Evolutionary conservation across 2,797 vertebrate genomes (phyloP), one percentile per base, ranked within the genome.

Genomic region (Eleutherodactylus coqui): DNA sequence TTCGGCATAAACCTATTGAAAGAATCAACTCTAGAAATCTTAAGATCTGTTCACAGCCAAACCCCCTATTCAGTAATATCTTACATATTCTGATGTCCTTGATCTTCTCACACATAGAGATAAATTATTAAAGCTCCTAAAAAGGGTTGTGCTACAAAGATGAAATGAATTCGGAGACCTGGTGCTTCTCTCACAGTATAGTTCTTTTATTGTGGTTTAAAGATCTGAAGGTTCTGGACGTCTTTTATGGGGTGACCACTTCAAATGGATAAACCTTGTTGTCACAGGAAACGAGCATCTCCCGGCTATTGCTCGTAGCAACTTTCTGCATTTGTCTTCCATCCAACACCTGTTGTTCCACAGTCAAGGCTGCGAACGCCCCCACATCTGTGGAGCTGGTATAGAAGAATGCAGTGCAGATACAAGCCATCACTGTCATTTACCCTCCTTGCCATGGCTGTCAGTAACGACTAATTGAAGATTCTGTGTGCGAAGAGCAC

Each of bases 401-500:
- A 16, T 47, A 60, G 47, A 32, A 55, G 70, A 70, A 75, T 55
- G 11, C 45, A 36, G 55, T 76, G 60, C 73, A 58, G 60, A 29
- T 60, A 49, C 73, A 72, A 69, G 75, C 38, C 75, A 62, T 72
- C 29, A 19, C 75, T 79, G 81, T 87, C 75, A 75, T 78, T 79
- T 70, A 84, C 64, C 34, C 60, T 70, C 34, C 64, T 87, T 73
- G 62, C 43, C 70, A 62, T 9, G n/a, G 75, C 51, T 78, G 81
- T 87, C 86, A 79, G 41, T 84, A 67, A 87, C 76, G 34, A 78
- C 53, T 79, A 87, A 84, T 84, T 87, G 81, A 73, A 75, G 53
- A 79, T 49, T 77, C 47, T 4, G 9, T 84, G 81, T 79, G 81
- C 86, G 84, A 79, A 79, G 76, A 53, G 51, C 82, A 75, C 53